Evolutionary conservation across 2,797 vertebrate genomes (phyloP).

Genomic region (Phoxinus dragarum): DNA sequence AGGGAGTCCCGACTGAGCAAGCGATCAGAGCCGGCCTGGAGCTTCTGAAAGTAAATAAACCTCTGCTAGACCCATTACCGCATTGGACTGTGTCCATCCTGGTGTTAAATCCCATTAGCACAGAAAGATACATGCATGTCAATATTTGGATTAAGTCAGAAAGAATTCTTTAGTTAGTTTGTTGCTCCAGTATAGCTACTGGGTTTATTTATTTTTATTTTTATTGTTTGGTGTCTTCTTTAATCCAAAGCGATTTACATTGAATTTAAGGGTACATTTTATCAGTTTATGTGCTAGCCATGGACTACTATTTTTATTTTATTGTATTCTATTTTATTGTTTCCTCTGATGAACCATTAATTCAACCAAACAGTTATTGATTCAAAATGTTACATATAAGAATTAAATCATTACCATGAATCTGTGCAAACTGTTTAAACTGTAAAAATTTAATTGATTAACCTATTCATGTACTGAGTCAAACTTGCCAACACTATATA

Average conservation of each 20-base stretch:
- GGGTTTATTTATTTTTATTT: background rate
- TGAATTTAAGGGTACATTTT: background rate
- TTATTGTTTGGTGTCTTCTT: background rate
- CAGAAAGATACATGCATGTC: background rate
- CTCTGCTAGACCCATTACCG: background rate
- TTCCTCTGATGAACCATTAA: background rate
- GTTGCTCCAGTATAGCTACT: background rate
- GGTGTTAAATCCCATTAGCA: background rate
- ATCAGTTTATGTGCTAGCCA: background rate
- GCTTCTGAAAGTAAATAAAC: slow-evolving; percentile 88
- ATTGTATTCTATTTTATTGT: background rate
- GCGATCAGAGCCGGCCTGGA: slow-evolving; percentile 97
- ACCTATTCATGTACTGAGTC: too few species aligned
- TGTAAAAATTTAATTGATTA: too few species aligned
- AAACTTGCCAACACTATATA: background rate
- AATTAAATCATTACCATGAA: background rate
- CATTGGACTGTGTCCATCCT: background rate
- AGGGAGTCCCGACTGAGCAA: slow-evolving; percentile 94
- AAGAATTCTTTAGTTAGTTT: background rate
- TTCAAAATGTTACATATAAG: background rate
- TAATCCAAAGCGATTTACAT: background rate
- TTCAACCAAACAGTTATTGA: background rate
- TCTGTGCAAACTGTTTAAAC: background rate
- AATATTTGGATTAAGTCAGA: background rate
- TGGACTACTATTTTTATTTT: background rate